Evolutionary conservation across 2,113 vertebrate genomes (phyloP).

Genomic region (Rallus limicola): DNA sequence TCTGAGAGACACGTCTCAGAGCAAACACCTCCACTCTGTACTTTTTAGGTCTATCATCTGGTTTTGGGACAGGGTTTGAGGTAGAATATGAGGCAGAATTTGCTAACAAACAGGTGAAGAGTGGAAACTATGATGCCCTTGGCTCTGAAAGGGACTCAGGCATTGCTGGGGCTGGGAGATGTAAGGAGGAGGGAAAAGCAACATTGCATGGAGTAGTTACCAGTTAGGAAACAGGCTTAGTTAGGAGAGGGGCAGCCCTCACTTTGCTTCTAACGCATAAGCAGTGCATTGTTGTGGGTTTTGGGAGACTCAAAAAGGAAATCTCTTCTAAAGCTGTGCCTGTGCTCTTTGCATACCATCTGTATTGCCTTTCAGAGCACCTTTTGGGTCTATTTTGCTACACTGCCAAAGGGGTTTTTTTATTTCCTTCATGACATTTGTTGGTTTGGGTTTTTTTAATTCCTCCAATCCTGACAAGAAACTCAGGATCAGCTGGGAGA

Average conservation of each 20-base stretch:
- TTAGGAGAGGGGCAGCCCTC: background rate
- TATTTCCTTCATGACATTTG: background rate
- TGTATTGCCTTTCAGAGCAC: background rate
- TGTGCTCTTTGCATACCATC: background rate
- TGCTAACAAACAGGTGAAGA: rapidly evolving
- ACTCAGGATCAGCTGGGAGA: background rate
- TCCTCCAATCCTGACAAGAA: background rate
- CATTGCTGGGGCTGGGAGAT: background rate
- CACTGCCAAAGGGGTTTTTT: background rate
- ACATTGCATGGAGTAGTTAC: background rate
- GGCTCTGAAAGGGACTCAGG: background rate
- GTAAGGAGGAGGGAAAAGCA: background rate
- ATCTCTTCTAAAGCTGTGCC: background rate
- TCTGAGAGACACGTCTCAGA: background rate
- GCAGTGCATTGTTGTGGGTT: background rate
- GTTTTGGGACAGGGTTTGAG: background rate
- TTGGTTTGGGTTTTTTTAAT: background rate
- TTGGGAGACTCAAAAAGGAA: background rate
- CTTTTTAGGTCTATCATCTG: background rate
- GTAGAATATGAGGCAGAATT: background rate
- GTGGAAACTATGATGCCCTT: background rate
- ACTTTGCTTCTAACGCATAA: background rate
- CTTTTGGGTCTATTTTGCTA: background rate
- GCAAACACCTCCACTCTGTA: background rate
- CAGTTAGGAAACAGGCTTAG: background rate